A percentile compares a stretch with the other conserved stretches of the same genome.
phyloP scores from a whole-genome alignment of 2,797 vertebrate genomes.

The Sebastes vulpes region DNA sequence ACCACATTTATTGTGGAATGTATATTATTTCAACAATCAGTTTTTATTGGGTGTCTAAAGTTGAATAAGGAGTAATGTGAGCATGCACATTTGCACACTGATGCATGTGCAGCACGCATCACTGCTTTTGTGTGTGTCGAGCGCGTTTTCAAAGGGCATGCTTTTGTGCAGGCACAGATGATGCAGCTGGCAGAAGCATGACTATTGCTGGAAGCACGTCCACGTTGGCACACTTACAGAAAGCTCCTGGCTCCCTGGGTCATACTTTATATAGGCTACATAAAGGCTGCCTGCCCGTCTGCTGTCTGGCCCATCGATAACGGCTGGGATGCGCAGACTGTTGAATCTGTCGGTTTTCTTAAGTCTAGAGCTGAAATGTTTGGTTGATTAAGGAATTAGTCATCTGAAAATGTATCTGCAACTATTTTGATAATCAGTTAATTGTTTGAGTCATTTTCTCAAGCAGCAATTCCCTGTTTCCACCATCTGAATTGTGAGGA shows the following conservation, averaged over 20 bases:
- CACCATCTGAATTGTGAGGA: background rate
- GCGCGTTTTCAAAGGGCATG: conserved; percentile 83
- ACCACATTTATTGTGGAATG: conserved; percentile 10
- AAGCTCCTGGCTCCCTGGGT: conserved; percentile 81
- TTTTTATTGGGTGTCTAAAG: conserved; percentile 33
- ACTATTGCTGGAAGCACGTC: conserved; percentile 82
- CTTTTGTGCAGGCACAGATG: conserved; percentile 83
- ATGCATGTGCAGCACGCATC: conserved; percentile 79
- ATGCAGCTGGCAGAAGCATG: conserved; percentile 84
- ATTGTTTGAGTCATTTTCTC: background rate
- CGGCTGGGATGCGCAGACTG: conserved; percentile 40
- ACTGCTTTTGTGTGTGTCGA: conserved; percentile 76
- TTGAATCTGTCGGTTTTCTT: conserved; percentile 4
- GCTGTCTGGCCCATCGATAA: conserved; percentile 75
- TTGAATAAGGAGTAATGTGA: conserved; percentile 60
- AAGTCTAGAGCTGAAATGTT: background rate
- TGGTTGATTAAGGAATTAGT: background rate
- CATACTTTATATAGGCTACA: conserved; percentile 80
- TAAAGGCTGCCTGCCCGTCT: conserved; percentile 75
- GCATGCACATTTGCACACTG: conserved; percentile 73
- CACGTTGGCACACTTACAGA: conserved; percentile 83
- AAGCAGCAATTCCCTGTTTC: background rate
- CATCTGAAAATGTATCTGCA: background rate
- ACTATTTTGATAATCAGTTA: background rate
- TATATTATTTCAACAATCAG: background rate